Conservation (phyloP, 1,140 invertebrate genomes). For the Zaprionus vittiger region DNA sequence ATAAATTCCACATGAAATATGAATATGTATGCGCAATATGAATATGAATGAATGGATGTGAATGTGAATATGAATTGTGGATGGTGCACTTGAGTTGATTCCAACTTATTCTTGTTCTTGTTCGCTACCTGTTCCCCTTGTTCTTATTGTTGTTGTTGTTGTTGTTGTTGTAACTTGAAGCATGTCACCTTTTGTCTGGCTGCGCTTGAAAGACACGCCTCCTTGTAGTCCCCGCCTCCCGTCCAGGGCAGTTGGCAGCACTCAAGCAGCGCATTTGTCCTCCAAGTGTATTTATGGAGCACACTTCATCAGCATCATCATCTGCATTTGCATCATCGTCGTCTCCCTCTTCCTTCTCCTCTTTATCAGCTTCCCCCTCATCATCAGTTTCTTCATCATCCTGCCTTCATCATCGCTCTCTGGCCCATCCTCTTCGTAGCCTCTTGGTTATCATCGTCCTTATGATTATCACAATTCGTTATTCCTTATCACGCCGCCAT, state of each 20-base stretch:
- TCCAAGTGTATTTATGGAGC: constrained; percentile 64
- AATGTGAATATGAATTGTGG: constrained; percentile 18
- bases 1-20: constrained; percentile 44
- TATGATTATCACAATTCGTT: constrained; percentile 46
- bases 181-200: constrained; percentile 24
- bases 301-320: constrained; percentile 58
- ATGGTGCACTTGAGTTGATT: constrained; percentile 44
- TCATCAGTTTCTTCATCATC: constrained; percentile 25
- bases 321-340: constrained; percentile 15
- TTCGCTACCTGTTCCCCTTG: background rate
- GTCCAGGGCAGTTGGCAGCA: background rate
- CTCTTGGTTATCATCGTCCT: constrained; percentile 48
- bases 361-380: constrained; percentile 19
- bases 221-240: background rate
- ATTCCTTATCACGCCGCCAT: constrained; percentile 10
- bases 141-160: constrained; percentile 8
- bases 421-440: constrained; percentile 7
- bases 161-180: constrained; percentile 2
- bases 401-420: constrained; percentile 20
- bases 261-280: constrained; percentile 52
- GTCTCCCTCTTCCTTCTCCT: constrained; percentile 41
- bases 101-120: background rate
- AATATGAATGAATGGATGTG: constrained; percentile 34
- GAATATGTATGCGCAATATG: constrained; percentile 48
- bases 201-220: no score